Evolutionary conservation across 2,888 invertebrate genomes (phyloP).

Genomic region (Tetragonula carbonaria): DNA sequence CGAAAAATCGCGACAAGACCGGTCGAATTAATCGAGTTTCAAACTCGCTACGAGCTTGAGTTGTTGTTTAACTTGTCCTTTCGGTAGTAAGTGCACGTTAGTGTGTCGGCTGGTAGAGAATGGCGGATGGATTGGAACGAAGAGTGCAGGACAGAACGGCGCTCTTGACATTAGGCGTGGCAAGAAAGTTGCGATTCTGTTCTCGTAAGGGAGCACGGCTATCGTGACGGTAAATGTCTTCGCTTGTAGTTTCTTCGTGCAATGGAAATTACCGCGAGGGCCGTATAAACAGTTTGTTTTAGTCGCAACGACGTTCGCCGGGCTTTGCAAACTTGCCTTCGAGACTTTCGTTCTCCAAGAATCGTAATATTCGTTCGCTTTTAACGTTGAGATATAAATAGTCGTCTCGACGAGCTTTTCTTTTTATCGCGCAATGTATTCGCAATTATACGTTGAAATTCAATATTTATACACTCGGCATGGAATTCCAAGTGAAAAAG

Average conservation of each 20-base stretch:
- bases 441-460: too few species aligned
- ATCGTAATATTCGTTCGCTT: too few species aligned
- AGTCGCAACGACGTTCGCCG: neutral
- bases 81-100: neutral
- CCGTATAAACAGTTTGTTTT: neutral
- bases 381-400: too few species aligned
- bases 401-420: too few species aligned
- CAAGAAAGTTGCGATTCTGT: constrained; percentile 51
- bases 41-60: neutral
- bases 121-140: neutral
- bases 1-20: neutral
- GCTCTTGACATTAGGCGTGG: constrained; percentile 72
- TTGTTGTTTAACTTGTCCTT: neutral
- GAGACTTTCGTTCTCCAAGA: neutral
- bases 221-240: constrained; percentile 37
- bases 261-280: constrained; percentile 2
- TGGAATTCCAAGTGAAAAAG: too few species aligned
- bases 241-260: neutral
- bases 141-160: constrained; percentile 25
- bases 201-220: constrained; percentile 2
- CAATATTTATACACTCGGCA: too few species aligned
- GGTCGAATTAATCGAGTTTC: neutral
- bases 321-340: too few species aligned
- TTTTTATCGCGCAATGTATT: too few species aligned
- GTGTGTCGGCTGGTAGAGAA: neutral